Base-by-base conservation (phyloP, 1,140 invertebrate species). In the Oreohelix idahoensis region DNA sequence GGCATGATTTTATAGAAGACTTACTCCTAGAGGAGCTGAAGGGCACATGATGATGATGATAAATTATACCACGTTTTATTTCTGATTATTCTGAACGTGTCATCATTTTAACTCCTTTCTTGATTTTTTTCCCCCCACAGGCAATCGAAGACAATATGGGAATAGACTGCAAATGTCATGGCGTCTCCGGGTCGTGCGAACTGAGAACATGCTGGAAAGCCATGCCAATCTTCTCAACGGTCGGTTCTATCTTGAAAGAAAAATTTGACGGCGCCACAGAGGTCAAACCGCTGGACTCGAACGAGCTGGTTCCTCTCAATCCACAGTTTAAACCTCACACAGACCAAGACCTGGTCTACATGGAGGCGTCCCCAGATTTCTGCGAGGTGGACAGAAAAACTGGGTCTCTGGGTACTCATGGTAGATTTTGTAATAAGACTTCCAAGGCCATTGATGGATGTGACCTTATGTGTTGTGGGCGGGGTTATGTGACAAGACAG, bases 141-240 rank as follows among this genome's bases (percentile, higher is more conserved):
- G 86, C 88, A 11, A 87, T 93, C 20, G 89, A 91, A 83, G 86
- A 91, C 66, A 88, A 90, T 82, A 92, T 92, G 91, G 86, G 87
- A 73, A 86, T 89, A 38, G 88, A 91, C 42, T 99, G 97, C 94
- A 98, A 98, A 93, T 99, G 98, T 91, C 98, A 99, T 92, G 98
- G 98, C 5, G 97, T 99, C 38, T 98, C 97, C 63, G 98, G 98
- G 4, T 97, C 97, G 73, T 99, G 98, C 91, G 97, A 97, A 38
- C 94, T 98, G 93, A 96, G 96, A 91, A 99, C 97, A 4, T 99
- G 98, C 92, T 99, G 98, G 98, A 95, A 96, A 90, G 96, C 96
- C 29, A 93, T 98, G 90, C 96, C 96, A 17, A 95, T 95, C 29
- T 98, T 98, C 94, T 94, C 95, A 79, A 94, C 95, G 88, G 95